Base-by-base conservation (phyloP, 2,797 vertebrate species). In the Micromesistius poutassou region DNA sequence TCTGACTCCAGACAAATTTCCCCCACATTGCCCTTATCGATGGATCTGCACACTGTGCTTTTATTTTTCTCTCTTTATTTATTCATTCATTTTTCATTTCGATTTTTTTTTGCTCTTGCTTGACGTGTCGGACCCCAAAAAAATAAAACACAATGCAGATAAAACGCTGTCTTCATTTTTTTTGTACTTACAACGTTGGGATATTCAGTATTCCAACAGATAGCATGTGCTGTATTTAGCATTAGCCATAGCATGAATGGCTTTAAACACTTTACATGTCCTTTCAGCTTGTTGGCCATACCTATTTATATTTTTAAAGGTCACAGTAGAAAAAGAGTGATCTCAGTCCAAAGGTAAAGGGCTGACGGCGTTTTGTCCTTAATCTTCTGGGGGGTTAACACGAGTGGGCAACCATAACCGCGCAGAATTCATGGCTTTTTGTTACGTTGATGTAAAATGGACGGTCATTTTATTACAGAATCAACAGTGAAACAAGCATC, bases 1-100 rank as follows among this genome's bases (percentile, higher is more conserved):
- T 92, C 90, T 93, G 62, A 80, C 86, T 85, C 84, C 87, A 87
- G 88, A 91, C 89, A 92, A 88, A 92, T 93, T 93, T 93, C 88
- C 87, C 86, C 86, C 84, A 86, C 88, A 74, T 83, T 88, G 90
- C 86, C 74, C 83, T 91, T 91, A 92, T 93, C 93, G 82, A 80
- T 77, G 85, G 82, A 93, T 92, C 90, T 81, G 88, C 81, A 81
- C 83, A 74, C 86, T 90, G 84, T 82, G 88, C 91, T 90, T 91
- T 91, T 90, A 31, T 31, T 71, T 71, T 71, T 71, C 70, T 33
- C 31, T 71, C 6, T 71, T 71, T 71, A 30, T 71, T 71, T n/a
- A 71, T 71, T 33, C 33, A 71, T 71, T 71, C 30, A 33, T 81
- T 86, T 86, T 91, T 91, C 89, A 92, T 87, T 91, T 88, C 83